Evolutionary conservation across 2,113 vertebrate species (phyloP), one percentile per base, ranked within the genome.

Genomic region (Pontoporia blainvillei): DNA sequence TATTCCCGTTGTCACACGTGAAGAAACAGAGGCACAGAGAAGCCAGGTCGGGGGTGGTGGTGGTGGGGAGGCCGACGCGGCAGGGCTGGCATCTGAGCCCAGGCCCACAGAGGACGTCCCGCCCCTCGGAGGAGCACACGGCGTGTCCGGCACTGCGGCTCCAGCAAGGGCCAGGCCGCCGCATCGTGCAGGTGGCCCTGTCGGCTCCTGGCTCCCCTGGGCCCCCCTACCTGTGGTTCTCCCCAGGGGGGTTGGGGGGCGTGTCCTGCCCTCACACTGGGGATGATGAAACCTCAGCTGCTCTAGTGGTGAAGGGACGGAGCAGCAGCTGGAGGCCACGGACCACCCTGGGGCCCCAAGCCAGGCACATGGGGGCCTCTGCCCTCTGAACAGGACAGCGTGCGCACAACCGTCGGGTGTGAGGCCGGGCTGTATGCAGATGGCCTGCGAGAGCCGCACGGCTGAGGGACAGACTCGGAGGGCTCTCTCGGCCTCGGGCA

Each of bases 1-100:
- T 10, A 10, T 3, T 25, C 3, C 29, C 6, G 0, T 3, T 25
- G 41, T 29, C 9, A 7, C 18, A 0, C 0, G 12, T 13, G 23
- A 49, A 64, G 75, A 46, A 10, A 31, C 8, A 2, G 27, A n/a
- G 44, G n/a, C 21, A 3, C 5, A 14, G 31, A 20, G 14, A 17
- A 17, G 27, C 34, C 1, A 2, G 23, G 57, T 0, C 1, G 21
- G 4, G 0, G 23, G 13, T 0, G 3, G 21, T 5, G 49, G 49
- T 1, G 49, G 49, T 14, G 6, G 17, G 39, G 23, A 73, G n/a
- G 76, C 10, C 0, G 0, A 9, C 0, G 0, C 2, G 0, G 72
- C 61, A 34, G 92, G 78, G 86, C 66, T 4, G 41, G 34, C 20
- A 0, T 21, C 27, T n/a, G 64, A 1, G 1, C 29, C 66, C 11